These are phyloP conservation scores for Teleogryllus occipitalis DNA, from an alignment of 1,140 invertebrate genomes.

Conservation along the genomic window DNA sequence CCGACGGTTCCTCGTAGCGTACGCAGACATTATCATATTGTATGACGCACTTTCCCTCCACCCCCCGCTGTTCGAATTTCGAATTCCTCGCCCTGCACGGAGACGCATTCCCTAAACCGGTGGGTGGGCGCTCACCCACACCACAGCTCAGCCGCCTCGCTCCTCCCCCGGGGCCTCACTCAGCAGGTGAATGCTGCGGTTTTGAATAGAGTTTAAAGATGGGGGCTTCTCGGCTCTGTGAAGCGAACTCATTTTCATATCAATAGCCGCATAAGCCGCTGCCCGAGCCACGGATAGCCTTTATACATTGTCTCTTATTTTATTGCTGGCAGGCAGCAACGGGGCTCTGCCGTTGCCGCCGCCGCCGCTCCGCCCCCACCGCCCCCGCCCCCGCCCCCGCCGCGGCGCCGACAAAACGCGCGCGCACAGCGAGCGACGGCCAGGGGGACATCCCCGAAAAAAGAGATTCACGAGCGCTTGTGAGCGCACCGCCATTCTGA, in stretches of 20 bases:
- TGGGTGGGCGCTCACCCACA: background rate
- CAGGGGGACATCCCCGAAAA: background rate
- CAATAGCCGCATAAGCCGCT: conserved; percentile 9
- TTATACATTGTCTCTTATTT: conserved; percentile 7
- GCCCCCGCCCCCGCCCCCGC: background rate
- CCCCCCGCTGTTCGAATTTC: conserved; percentile 17
- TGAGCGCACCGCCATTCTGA: conserved; percentile 2
- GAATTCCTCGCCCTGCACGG: background rate
- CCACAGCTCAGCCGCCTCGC: background rate
- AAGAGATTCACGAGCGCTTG: background rate
- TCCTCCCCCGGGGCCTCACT: background rate
- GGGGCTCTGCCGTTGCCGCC: too few relatives aligned
- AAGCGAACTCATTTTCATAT: conserved; percentile 14
- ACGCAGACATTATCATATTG: background rate
- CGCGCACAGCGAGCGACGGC: background rate
- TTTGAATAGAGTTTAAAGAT: conserved; percentile 10
- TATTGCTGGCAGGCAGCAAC: background rate
- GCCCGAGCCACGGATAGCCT: background rate
- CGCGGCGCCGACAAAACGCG: background rate
- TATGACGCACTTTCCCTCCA: background rate
- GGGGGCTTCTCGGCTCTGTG: background rate
- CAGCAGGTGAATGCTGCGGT: conserved; percentile 15
- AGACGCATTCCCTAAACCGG: background rate
- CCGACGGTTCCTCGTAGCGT: background rate
- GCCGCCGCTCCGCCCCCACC: background rate